phyloP scores from a whole-genome alignment of 2,797 vertebrate genomes.

The Enteromius trimaculatus region DNA sequence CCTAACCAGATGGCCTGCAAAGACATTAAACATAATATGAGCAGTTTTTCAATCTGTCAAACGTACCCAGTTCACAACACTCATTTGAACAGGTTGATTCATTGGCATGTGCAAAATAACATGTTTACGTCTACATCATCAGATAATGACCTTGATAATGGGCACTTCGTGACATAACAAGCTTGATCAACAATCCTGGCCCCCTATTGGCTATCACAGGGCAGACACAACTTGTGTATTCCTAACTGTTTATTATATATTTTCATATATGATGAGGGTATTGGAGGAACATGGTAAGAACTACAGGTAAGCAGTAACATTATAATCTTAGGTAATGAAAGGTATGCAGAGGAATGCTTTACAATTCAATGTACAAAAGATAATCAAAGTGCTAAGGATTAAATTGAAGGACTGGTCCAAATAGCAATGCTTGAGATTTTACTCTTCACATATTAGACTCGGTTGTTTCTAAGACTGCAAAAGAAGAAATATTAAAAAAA shows the following conservation, averaged over 20 bases:
- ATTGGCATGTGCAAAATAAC: conserved; percentile 65
- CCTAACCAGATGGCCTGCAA: conserved; percentile 12
- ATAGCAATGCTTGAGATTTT: background rate
- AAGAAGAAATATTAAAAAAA: background rate
- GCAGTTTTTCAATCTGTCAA: conserved; percentile 9
- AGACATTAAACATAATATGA: background rate
- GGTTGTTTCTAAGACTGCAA: background rate
- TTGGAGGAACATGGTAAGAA: background rate
- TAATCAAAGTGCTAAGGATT: background rate
- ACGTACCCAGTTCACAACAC: background rate
- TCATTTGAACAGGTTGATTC: conserved; percentile 15
- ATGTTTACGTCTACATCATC: conserved; percentile 19
- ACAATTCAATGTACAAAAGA: conserved; percentile 2
- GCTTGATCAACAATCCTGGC: conserved; percentile 58
- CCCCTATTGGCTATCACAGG: conserved; percentile 20
- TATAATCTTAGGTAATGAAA: conserved; percentile 5
- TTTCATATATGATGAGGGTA: background rate
- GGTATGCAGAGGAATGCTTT: conserved; percentile 2
- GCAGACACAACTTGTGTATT: conserved; percentile 8
- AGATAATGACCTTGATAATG: conserved; percentile 65
- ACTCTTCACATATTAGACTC: background rate
- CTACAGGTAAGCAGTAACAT: background rate
- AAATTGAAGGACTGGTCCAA: conserved; percentile 13
- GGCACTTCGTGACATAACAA: conserved; percentile 77
- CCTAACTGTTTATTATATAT: conserved; percentile 14